Evolutionary conservation across 53 echinoderm and acorn worm genomes (phyloP), one percentile per base, ranked within the genome.

Genomic region (Arbacia lixula): DNA sequence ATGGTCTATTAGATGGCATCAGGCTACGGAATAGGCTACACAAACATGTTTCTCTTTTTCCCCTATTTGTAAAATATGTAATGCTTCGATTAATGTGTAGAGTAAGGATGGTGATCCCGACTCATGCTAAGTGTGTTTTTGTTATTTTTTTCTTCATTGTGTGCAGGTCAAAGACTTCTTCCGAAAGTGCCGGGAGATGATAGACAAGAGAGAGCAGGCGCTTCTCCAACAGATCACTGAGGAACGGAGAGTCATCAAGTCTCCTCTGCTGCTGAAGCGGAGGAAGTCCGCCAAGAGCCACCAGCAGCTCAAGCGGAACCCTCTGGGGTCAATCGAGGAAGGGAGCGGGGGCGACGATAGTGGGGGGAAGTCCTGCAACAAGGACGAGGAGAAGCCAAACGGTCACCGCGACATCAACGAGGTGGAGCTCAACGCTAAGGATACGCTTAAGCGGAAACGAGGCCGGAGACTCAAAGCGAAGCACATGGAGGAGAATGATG

Each of bases 131-230:
- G 19, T 11, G 20, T 17, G 33, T 34, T 17, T 33, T 43, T 67
- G 14, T 9, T 43, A 42, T 43, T 69, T 14, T 26, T 69, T 43
- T 43, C 28, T 25, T 2, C 28, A 36, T 49, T 57, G 12, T 30
- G 21, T 69, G 36, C 89, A 95, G 91, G 89, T 95, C 34, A 72
- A 67, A 53, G 91, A 86, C 36, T 89, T 88, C 72, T 95, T 95
- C 78, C 85, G 85, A 8, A 89, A 85, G 62, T 95, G 95, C 72
- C 60, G 89, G 42, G 89, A 89, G 76, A 91, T 75, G 62, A 88
- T 95, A 12, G 85, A 92, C 51, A 92, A 81, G 4, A 84, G 92
- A 9, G 95, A 95, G 75, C 84, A 89, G 49, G 41, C 61, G 39
- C 85, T 95, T 8, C 66, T 95, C 17, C 56, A 66, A 30, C 92